These are phyloP conservation scores for Gasterosteus aculeatus DNA, from an alignment of 2,113 vertebrate genomes.

Conservation along the genomic window DNA sequence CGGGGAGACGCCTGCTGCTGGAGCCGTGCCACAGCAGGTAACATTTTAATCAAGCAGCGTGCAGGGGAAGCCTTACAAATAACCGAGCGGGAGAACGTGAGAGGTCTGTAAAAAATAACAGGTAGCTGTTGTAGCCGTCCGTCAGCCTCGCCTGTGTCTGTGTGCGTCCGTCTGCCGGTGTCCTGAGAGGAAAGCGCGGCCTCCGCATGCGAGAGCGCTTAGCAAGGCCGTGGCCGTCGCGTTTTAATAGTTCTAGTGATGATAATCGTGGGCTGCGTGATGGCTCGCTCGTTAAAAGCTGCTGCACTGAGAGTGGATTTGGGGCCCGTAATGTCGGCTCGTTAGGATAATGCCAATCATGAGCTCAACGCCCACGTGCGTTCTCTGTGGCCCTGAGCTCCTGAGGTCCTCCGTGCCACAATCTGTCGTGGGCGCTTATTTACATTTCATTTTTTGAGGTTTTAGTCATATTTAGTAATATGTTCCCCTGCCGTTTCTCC, in stretches of 20 bases:
- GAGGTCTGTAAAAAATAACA: slow-evolving; percentile 1
- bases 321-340: slow-evolving; percentile 79
- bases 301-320: slow-evolving; percentile 71
- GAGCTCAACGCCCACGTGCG: slow-evolving; percentile 43
- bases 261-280: slow-evolving; percentile 78
- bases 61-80: slow-evolving; percentile 26
- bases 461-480: slow-evolving; percentile 26
- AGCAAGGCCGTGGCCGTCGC: slow-evolving; percentile 69
- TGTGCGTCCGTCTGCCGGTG: slow-evolving; percentile 50
- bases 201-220: slow-evolving; percentile 73
- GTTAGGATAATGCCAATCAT: slow-evolving; percentile 80
- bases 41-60: slow-evolving; percentile 40
- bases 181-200: slow-evolving; percentile 64
- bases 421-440: no score
- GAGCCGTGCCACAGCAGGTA: slow-evolving; percentile 35
- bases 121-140: background rate
- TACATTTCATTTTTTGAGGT: background rate
- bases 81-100: background rate
- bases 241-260: slow-evolving; percentile 79
- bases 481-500: slow-evolving; percentile 22
- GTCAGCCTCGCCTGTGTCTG: background rate
- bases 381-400: slow-evolving; percentile 38
- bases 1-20: slow-evolving; percentile 69
- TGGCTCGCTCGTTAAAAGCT: slow-evolving; percentile 79
- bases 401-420: slow-evolving; percentile 12